Conservation (phyloP, 2,113 vertebrate genomes). For the Sus scrofa region T2T-Sscrofa CM000820.6:44012001-44012500, state of each 20-base stretch:
- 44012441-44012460: not conserved
- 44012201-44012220: not conserved
- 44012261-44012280: too few species aligned
- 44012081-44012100: not conserved
- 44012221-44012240: too few species aligned
- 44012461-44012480: not conserved
- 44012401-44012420: not conserved
- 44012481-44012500: not conserved
- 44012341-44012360: too few species aligned
- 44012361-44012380: too few species aligned
- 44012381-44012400: not conserved
- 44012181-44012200: not conserved
- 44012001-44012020: not conserved
- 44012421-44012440: not conserved
- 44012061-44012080: not conserved
- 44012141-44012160: not conserved
- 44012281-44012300: too few species aligned
- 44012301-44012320: too few species aligned
- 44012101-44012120: not conserved
- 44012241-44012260: too few species aligned
- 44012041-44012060: not conserved
- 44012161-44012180: not conserved
- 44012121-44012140: not conserved
- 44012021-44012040: not conserved
- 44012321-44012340: too few species aligned